A percentile compares a stretch with the other conserved stretches of the same genome.
Conservation (phyloP, 2,113 vertebrate species). For the Xenus cinereus region DNA sequence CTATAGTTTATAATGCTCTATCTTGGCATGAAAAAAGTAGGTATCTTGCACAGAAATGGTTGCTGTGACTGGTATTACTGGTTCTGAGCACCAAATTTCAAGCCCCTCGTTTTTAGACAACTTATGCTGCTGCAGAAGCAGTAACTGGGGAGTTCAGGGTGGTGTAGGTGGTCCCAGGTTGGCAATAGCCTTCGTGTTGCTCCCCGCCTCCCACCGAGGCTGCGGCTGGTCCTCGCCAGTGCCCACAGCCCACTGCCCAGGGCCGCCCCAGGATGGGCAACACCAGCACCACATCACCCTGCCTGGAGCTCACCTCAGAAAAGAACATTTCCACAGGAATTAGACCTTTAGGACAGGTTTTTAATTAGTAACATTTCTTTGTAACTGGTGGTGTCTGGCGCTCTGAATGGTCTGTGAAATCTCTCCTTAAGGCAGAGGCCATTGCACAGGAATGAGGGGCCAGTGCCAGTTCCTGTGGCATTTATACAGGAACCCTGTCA, state of each 20-base stretch:
- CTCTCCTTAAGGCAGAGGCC: neutral
- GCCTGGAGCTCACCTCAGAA: accelerated
- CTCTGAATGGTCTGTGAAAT: neutral
- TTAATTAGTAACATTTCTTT: neutral
- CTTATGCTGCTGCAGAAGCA: neutral
- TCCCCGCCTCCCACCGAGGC: accelerated
- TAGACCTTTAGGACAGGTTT: neutral
- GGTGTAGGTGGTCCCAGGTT: accelerated
- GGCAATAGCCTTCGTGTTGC: accelerated
- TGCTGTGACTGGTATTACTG: neutral
- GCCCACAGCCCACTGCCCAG: neutral
- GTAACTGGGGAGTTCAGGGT: neutral
- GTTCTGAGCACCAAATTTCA: neutral
- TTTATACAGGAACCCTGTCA: neutral
- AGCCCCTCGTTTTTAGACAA: neutral
- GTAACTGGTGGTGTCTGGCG: neutral
- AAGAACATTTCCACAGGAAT: neutral
- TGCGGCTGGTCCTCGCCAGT: neutral
- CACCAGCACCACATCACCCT: neutral
- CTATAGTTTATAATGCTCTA: neutral
- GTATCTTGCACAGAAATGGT: neutral
- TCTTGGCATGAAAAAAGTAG: neutral
- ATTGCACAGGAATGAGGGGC: neutral
- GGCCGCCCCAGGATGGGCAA: accelerated
- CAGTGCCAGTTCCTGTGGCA: neutral